Evolutionary conservation across 1,140 invertebrate species (phyloP), one percentile per base, ranked within the genome.

Genomic region (Batillaria attramentaria): DNA sequence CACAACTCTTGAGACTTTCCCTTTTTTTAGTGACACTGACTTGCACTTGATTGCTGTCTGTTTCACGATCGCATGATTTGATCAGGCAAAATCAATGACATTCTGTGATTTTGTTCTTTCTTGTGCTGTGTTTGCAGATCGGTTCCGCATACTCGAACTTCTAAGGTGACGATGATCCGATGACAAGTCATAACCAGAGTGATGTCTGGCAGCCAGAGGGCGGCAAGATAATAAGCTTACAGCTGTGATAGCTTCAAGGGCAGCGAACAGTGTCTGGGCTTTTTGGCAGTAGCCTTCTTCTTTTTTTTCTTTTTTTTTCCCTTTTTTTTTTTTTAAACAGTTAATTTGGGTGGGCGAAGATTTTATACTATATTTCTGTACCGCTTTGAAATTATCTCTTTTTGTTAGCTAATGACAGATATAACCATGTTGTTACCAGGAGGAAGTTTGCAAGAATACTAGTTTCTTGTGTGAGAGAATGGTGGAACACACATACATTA

Each of bases 101-200:
- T 8, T 69, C 37, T 43, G 62, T 50, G 5, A 31, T 13, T 72
- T 54, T 24, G 28, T 41, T 65, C 6, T 3, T 41, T 62, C 6
- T 28, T 68, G 18, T 31, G 16, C 72, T 42, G 31, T 72, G 62
- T 75, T 83, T 77, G 28, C 82, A 85, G 84, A 73, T 80, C 82
- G 69, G 79, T 80, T 77, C 80, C 82, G 79, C 84, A 79, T 83
- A 83, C 84, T 83, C 84, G 82, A 78, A 82, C 78, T 82, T 79
- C 77, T 82, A 85, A 83, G 78, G 60, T 79, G 37, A 73, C 80
- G 42, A 39, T 82, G 35, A 80, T 85, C 37, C 82, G 84, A 81
- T 85, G 80, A 83, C 57, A n/a, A 54, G 33, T 2, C 57, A 35
- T 6, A 6, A 50, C 57, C 35, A 24, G 41, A 39, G 18, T 62